Conservation (phyloP, 2,888 invertebrate species). For the Andrena dorsata region DNA sequence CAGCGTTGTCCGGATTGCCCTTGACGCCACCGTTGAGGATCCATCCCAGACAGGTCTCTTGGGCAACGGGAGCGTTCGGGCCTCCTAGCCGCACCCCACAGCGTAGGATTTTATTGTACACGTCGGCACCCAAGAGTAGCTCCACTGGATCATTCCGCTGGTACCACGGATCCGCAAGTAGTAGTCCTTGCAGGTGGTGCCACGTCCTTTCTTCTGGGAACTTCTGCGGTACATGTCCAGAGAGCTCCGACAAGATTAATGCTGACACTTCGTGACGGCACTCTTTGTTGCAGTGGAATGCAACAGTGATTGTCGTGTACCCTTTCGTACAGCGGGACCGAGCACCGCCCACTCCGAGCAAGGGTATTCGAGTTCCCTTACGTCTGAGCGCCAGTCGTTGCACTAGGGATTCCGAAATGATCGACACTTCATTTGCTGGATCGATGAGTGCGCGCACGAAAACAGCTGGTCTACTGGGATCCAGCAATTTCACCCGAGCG, state of each 20-base stretch:
- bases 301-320: fast-evolving
- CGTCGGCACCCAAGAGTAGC: neutral
- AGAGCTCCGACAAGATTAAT: neutral
- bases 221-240: neutral
- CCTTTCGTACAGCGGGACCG: neutral
- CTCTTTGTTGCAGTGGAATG: neutral
- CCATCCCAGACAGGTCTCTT: neutral
- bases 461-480: too few relatives aligned
- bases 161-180: neutral
- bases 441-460: too few relatives aligned
- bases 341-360: too few relatives aligned
- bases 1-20: fast-evolving
- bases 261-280: too few relatives aligned
- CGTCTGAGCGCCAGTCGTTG: too few relatives aligned
- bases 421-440: too few relatives aligned
- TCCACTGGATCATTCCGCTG: neutral
- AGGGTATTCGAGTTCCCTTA: too few relatives aligned
- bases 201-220: neutral
- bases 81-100: neutral
- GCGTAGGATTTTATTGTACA: neutral
- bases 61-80: neutral
- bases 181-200: neutral
- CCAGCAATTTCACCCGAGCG: too few relatives aligned
- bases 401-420: too few relatives aligned
- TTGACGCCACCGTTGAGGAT: neutral